Conservation (phyloP, 2,888 invertebrate genomes). For the Tenthredo mesomela region DNA sequence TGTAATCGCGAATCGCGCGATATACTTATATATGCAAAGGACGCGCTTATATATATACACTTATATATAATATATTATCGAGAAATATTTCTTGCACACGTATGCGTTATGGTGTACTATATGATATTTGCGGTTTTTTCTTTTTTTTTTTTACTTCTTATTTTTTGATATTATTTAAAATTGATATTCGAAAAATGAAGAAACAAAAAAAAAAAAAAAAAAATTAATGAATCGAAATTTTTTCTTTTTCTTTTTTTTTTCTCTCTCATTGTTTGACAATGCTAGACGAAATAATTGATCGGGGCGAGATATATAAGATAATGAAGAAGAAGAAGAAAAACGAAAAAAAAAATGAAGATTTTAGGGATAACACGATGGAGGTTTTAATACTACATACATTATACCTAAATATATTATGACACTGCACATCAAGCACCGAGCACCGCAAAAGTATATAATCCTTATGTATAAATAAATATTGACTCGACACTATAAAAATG, state of each 20-base stretch:
- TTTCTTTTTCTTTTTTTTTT: background rate
- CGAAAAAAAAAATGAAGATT: no score
- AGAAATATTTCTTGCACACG: no score
- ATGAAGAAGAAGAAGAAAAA: no score
- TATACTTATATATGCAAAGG: background rate
- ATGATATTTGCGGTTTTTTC: no score
- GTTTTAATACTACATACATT: no score
- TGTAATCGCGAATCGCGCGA: background rate
- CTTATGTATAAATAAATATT: slow-evolving; percentile 54
- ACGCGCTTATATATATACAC: slow-evolving; percentile 34
- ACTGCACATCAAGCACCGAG: slow-evolving; percentile 27
- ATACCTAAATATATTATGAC: background rate
- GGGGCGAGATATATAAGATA: no score
- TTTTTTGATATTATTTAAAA: no score
- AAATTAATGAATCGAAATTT: background rate
- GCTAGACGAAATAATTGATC: no score
- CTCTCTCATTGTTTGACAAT: background rate
- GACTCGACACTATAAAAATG: slow-evolving; percentile 50
- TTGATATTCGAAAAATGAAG: no score
- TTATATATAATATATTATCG: background rate
- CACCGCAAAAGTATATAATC: slow-evolving; percentile 23
- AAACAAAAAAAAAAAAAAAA: background rate
- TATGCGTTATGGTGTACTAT: no score
- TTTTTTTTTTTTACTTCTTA: no score
- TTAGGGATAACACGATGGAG: no score